These are phyloP conservation scores for Hozukius guyotensis DNA, from an alignment of 2,797 vertebrate genomes.

Conservation along the genomic window DNA sequence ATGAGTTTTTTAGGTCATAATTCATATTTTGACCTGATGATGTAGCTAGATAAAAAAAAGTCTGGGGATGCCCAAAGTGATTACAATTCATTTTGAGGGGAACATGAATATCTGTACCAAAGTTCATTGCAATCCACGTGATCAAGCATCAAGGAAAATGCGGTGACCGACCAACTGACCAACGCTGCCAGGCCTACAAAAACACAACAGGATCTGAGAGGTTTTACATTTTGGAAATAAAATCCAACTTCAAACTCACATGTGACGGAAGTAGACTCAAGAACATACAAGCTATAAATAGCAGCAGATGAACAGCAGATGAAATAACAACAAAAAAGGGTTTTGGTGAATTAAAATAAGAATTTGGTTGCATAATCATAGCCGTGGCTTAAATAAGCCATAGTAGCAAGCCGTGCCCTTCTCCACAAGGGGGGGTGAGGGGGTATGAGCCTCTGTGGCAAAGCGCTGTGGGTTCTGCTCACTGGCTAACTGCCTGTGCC, in stretches of 20 bases:
- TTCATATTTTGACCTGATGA: neutral
- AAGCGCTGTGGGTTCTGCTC: slow-evolving; percentile 46
- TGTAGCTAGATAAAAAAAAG: neutral
- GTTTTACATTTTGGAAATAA: neutral
- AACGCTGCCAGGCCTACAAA: neutral
- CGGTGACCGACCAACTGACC: neutral
- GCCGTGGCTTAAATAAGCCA: slow-evolving; percentile 20
- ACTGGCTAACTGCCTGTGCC: slow-evolving; percentile 56
- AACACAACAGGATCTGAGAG: neutral
- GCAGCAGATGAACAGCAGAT: slow-evolving; percentile 21
- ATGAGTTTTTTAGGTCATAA: neutral
- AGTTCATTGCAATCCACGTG: neutral
- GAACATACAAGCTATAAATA: slow-evolving; percentile 28
- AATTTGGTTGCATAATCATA: slow-evolving; percentile 9
- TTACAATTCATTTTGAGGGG: neutral
- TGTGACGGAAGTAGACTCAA: neutral
- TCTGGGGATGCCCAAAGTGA: neutral
- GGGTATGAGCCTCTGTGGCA: slow-evolving; percentile 34
- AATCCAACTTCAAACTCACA: neutral
- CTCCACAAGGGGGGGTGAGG: slow-evolving; percentile 11
- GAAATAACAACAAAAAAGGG: neutral
- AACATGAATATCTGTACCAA: neutral
- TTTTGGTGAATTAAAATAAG: slow-evolving; percentile 19
- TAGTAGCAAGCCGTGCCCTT: slow-evolving; percentile 16
- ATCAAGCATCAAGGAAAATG: no score